These are phyloP conservation scores for Formica aserva DNA, from an alignment of 2,888 invertebrate species.

Conservation along the genomic window DNA sequence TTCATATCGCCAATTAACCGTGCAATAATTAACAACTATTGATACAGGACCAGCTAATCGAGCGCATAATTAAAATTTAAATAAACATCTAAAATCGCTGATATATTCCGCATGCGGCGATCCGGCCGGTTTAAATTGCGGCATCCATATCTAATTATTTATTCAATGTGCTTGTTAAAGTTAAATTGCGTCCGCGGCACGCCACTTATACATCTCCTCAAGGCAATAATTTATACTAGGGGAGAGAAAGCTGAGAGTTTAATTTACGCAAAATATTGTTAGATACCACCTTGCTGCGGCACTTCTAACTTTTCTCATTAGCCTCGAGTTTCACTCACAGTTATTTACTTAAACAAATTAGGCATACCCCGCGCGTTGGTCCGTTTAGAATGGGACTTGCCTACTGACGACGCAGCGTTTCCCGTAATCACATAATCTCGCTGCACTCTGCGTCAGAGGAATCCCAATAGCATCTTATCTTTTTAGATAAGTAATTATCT, in stretches of 20 bases:
- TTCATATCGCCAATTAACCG: slow-evolving; percentile 35
- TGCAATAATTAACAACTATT: slow-evolving; percentile 46
- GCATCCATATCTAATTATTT: slow-evolving; percentile 58
- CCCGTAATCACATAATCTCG: slow-evolving; percentile 22
- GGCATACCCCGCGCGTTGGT: slow-evolving; percentile 31
- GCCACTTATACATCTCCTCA: slow-evolving; percentile 55
- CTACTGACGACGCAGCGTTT: slow-evolving; percentile 11
- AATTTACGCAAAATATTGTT: slow-evolving; percentile 71
- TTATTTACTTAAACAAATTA: slow-evolving; percentile 65
- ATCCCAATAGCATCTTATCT: background rate
- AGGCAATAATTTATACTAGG: slow-evolving; percentile 19
- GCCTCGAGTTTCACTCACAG: slow-evolving; percentile 52
- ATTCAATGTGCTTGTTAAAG: slow-evolving; percentile 65
- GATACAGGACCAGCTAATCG: slow-evolving; percentile 38
- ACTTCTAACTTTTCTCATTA: slow-evolving; percentile 72
- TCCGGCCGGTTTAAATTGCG: slow-evolving; percentile 51
- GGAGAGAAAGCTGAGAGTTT: slow-evolving; percentile 55
- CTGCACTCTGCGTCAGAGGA: background rate
- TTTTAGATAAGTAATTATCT: background rate
- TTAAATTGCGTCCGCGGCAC: slow-evolving; percentile 49
- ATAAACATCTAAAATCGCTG: slow-evolving; percentile 25
- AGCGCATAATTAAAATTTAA: slow-evolving; percentile 53
- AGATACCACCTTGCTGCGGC: slow-evolving; percentile 52
- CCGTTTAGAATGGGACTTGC: slow-evolving; percentile 3
- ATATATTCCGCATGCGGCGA: slow-evolving; percentile 5